Evolutionary conservation across 1,140 invertebrate genomes (phyloP).

Genomic region (Pollicipes pollicipes): DNA sequence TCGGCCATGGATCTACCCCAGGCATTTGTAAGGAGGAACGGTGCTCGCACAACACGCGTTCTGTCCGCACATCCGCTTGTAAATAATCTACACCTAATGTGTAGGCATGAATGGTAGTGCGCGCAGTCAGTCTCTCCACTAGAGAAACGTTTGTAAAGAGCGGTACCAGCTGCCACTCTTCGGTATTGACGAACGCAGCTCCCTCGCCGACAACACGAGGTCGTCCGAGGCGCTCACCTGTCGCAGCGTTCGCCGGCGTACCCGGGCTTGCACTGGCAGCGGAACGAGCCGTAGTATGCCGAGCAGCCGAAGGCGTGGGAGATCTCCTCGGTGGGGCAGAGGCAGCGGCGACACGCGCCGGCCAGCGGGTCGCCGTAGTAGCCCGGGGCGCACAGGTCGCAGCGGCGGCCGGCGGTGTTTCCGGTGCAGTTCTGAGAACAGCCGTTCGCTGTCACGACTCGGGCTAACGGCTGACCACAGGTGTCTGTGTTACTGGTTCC

Average conservation of each 20-base stretch:
- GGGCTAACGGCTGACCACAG: too few species aligned
- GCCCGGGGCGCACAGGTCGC: constrained; percentile 60
- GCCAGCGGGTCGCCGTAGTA: constrained; percentile 56
- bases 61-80: too few species aligned
- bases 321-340: constrained; percentile 50
- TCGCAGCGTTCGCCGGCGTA: constrained; percentile 45
- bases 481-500: too few species aligned
- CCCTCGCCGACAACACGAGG: too few species aligned
- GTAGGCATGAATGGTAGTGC: not conserved
- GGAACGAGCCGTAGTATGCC: constrained; percentile 20
- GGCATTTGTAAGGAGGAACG: too few species aligned
- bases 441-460: too few species aligned
- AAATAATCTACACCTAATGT: not conserved
- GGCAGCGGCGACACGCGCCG: constrained; percentile 45
- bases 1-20: too few species aligned
- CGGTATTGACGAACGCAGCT: too few species aligned
- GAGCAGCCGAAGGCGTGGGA: constrained; percentile 54
- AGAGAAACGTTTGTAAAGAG: too few species aligned
- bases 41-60: too few species aligned
- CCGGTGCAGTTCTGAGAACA: constrained; percentile 51
- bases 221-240: constrained; percentile 25
- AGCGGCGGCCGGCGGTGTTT: constrained; percentile 56
- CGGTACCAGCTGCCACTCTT: too few species aligned
- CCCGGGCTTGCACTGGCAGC: constrained; percentile 34
- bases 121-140: too few species aligned